These are phyloP conservation scores for Oceanodroma leucorhoa DNA, from an alignment of 2,797 vertebrate genomes.

Conservation along the genomic window DNA sequence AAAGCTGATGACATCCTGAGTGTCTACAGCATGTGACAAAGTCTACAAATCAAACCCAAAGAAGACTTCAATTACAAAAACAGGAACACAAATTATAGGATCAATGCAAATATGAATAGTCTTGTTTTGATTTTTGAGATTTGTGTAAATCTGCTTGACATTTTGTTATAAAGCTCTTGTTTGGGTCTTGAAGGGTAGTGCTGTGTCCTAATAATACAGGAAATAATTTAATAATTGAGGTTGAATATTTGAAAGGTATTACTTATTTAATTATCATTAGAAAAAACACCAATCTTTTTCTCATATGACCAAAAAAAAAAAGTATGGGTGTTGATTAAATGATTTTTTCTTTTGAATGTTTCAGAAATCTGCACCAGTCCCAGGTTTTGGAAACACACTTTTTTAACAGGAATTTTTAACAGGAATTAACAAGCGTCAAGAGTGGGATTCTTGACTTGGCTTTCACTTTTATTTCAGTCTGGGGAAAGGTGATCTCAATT, in stretches of 20 bases:
- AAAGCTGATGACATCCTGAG: neutral
- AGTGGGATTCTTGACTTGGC: neutral
- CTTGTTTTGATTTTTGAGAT: neutral
- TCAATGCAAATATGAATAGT: neutral
- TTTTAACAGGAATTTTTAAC: neutral
- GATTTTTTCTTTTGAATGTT: rapidly evolving
- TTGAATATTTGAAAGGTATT: neutral
- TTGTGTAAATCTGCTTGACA: neutral
- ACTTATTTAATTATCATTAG: neutral
- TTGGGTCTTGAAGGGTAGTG: neutral
- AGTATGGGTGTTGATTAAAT: neutral
- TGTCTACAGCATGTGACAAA: neutral
- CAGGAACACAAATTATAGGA: neutral
- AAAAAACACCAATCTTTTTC: neutral
- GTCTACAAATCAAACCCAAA: neutral
- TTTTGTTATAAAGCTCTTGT: neutral
- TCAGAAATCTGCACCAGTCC: neutral
- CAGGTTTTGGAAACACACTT: neutral
- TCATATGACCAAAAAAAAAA: neutral
- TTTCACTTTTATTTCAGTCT: neutral
- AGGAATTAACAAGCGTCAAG: neutral
- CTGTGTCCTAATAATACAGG: neutral
- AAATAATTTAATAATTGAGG: neutral
- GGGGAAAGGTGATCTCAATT: neutral
- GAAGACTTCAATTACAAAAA: neutral